These are phyloP conservation scores for Schizothorax lantsangensis DNA, from an alignment of 2,797 vertebrate species.

Conservation along the genomic window DNA sequence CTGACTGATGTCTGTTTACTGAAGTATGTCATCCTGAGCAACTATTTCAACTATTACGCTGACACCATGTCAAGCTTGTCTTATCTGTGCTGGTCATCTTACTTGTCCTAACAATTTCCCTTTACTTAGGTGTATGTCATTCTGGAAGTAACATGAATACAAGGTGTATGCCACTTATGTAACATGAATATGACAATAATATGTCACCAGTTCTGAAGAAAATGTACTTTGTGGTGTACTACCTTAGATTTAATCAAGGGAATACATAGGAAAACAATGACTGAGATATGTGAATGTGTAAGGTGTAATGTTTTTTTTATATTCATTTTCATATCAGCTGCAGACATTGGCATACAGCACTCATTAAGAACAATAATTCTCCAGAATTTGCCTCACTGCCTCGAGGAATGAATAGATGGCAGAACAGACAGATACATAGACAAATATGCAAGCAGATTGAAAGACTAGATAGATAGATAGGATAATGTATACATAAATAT, in stretches of 20 bases:
- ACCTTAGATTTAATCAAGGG: not conserved
- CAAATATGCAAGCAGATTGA: not conserved
- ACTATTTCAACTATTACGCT: conserved; percentile 15
- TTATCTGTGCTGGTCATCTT: conserved; percentile 46
- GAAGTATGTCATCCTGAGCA: conserved; percentile 57
- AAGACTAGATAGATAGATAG: not conserved
- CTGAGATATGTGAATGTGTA: not conserved
- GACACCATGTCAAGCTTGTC: not conserved
- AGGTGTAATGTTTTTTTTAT: not conserved
- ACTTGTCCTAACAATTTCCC: conserved; percentile 25
- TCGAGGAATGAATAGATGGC: not conserved
- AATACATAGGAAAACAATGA: not conserved
- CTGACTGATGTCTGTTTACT: not conserved
- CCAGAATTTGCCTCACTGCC: conserved; percentile 1
- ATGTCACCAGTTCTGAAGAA: not conserved
- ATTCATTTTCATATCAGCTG: not conserved
- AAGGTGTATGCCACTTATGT: not conserved
- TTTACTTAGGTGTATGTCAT: not conserved
- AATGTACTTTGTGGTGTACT: not conserved
- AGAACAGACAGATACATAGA: not conserved
- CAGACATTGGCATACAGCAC: not conserved
- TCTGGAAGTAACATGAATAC: conserved; percentile 2
- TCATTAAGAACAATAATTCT: not conserved
- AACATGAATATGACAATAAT: not conserved
- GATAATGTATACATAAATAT: not conserved